phyloP scores from a whole-genome alignment of 1,140 invertebrate genomes.

The Heliconius nattereri region DNA sequence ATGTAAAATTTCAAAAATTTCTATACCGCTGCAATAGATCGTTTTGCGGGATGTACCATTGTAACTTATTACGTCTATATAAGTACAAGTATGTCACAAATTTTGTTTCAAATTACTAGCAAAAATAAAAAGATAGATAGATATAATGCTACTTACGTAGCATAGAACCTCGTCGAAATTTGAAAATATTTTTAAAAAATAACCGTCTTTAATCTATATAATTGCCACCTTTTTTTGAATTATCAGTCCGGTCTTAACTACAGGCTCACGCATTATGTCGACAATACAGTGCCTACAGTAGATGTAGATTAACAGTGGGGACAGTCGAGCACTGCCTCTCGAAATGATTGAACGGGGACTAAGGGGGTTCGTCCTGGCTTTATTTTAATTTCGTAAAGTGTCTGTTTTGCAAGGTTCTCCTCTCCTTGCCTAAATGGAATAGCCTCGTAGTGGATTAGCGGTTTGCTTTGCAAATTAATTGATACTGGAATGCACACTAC shows the following conservation, averaged over 20 bases:
- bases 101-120: no score
- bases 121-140: no score
- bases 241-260: neutral
- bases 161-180: no score
- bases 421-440: slow-evolving; percentile 58
- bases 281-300: slow-evolving; percentile 50
- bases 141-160: no score
- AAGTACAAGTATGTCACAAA: no score
- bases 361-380: slow-evolving; percentile 70
- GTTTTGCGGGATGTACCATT: no score
- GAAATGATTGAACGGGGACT: slow-evolving; percentile 79
- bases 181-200: neutral
- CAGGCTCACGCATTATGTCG: slow-evolving; percentile 40
- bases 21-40: no score
- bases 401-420: slow-evolving; percentile 70
- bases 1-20: no score
- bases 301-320: slow-evolving; percentile 66
- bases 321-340: slow-evolving; percentile 65
- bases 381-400: slow-evolving; percentile 81
- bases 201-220: neutral
- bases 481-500: slow-evolving; percentile 38
- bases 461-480: slow-evolving; percentile 50
- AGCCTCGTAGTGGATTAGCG: slow-evolving; percentile 56
- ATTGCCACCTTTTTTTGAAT: neutral
- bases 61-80: no score